These are phyloP conservation scores for Mesoclemmys tuberculata DNA, from an alignment of 2,113 vertebrate genomes.

Conservation along the genomic window DNA sequence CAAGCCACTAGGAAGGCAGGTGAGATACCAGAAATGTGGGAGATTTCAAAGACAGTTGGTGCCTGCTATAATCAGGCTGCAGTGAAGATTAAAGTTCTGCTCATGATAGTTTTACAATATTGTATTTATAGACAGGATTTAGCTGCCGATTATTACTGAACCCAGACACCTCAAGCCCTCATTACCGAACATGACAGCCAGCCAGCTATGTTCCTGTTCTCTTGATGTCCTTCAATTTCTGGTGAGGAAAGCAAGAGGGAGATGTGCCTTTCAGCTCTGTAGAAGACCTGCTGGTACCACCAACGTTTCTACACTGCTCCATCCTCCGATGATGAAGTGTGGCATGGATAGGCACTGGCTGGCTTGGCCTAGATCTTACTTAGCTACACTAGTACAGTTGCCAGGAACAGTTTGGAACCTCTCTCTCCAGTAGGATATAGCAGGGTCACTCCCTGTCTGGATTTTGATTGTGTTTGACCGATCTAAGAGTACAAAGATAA, in stretches of 20 bases:
- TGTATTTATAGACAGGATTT: neutral
- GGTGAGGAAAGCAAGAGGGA: neutral
- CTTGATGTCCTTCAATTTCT: neutral
- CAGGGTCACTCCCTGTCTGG: neutral
- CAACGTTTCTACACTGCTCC: neutral
- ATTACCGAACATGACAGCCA: neutral
- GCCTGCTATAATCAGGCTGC: neutral
- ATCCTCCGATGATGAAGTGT: neutral
- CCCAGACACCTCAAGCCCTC: neutral
- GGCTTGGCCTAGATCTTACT: neutral
- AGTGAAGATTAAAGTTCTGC: neutral
- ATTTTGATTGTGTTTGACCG: neutral
- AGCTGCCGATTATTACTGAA: neutral
- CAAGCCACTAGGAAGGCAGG: neutral
- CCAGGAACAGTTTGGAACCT: neutral
- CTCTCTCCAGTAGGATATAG: neutral
- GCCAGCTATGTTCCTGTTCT: neutral
- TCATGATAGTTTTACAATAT: neutral
- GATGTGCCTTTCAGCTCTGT: neutral
- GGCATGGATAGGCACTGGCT: neutral
- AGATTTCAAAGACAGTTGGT: neutral
- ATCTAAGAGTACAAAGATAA: neutral
- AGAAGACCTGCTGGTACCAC: neutral
- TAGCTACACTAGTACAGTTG: neutral
- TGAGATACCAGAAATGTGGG: neutral